Evolutionary conservation across 1,140 invertebrate genomes (phyloP).

Genomic region (Zophobas morio): DNA sequence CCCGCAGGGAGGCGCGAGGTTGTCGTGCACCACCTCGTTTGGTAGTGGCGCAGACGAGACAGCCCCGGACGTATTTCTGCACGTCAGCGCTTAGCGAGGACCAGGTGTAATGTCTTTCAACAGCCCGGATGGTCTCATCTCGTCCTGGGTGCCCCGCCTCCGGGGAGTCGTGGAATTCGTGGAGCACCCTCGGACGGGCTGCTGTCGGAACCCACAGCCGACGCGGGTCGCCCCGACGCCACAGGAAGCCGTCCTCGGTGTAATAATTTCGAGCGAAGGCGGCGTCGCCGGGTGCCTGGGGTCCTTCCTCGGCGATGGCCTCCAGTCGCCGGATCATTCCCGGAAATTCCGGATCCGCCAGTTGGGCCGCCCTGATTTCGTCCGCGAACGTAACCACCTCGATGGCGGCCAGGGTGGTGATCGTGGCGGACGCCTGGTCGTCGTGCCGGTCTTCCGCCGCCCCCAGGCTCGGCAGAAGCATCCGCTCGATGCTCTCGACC

Average conservation of each 20-base stretch:
- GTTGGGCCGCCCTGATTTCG: background rate
- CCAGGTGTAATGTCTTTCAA: background rate
- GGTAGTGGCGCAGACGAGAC: constrained; percentile 7
- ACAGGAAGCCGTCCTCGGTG: background rate
- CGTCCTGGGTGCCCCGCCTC: background rate
- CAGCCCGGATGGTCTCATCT: background rate
- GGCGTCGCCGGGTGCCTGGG: constrained; percentile 8
- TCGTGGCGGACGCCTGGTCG: background rate
- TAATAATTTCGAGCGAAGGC: background rate
- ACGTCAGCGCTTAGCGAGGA: background rate
- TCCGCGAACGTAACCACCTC: background rate
- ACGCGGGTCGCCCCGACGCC: background rate
- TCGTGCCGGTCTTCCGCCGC: background rate
- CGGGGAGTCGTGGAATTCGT: constrained; percentile 7
- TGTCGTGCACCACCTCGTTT: background rate
- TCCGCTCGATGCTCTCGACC: background rate
- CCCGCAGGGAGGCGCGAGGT: background rate
- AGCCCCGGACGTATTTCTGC: constrained; percentile 1
- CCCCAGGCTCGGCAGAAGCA: background rate
- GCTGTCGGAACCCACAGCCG: background rate
- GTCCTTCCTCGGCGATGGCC: background rate
- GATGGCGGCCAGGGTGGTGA: background rate
- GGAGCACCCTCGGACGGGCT: background rate
- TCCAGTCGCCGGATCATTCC: background rate
- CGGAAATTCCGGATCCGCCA: background rate